Evolutionary conservation across 2,888 invertebrate species (phyloP).

Genomic region (Melieria crassipennis): DNA sequence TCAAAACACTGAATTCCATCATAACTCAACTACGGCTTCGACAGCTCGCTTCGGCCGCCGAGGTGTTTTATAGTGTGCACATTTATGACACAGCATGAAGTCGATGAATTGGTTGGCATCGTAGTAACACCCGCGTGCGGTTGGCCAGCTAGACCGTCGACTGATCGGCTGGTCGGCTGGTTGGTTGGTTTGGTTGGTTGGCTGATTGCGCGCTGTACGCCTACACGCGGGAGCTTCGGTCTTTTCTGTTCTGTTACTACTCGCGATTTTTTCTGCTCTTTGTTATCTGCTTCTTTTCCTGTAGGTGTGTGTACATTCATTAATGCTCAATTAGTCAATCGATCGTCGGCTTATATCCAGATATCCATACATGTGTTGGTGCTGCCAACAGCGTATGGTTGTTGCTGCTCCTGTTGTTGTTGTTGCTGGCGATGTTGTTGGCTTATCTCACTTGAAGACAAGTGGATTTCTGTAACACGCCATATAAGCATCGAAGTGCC

Average conservation of each 20-base stretch:
- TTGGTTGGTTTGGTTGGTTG: too few relatives aligned
- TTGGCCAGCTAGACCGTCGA: background rate
- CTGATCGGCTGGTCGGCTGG: too few relatives aligned
- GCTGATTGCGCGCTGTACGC: background rate
- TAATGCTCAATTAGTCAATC: constrained; percentile 54
- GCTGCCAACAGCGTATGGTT: background rate
- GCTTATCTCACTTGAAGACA: constrained; percentile 55
- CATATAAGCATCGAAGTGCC: constrained; percentile 45
- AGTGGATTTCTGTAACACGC: constrained; percentile 53
- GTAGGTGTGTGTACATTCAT: constrained; percentile 22
- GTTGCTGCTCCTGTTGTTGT: constrained; percentile 22
- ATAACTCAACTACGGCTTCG: background rate
- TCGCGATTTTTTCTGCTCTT: constrained; percentile 2
- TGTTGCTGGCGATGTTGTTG: constrained; percentile 23
- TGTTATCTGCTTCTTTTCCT: background rate
- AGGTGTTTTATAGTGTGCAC: background rate
- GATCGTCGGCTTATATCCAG: constrained; percentile 13
- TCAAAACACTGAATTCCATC: constrained; percentile 21
- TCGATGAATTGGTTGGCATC: constrained; percentile 20
- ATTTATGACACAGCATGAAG: constrained; percentile 26
- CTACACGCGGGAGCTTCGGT: background rate
- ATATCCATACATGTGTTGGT: background rate
- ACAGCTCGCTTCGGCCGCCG: background rate
- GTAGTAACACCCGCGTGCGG: constrained; percentile 24
- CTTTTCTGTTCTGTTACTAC: constrained; percentile 1